phyloP scores from a whole-genome alignment of 2,888 invertebrate species.

The Pseudococcus longispinus region DNA sequence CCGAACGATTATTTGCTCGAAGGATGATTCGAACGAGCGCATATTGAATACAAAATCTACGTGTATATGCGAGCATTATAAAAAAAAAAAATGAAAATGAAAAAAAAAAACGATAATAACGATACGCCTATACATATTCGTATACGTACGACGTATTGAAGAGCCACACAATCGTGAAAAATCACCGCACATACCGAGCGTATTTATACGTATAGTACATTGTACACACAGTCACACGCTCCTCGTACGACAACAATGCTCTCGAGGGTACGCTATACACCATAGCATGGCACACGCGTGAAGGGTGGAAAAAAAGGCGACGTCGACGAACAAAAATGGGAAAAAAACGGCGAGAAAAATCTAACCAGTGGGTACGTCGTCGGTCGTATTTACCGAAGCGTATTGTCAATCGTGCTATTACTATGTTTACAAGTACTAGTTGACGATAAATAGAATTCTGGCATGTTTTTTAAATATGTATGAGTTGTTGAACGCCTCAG shows the following conservation, averaged over 20 bases:
- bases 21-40: not conserved
- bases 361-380: not conserved
- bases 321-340: not conserved
- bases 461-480: not conserved
- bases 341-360: not conserved
- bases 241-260: not conserved
- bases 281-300: not conserved
- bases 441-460: not conserved
- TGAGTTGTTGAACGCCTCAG: not conserved
- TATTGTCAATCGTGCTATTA: conserved; percentile 27
- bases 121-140: not conserved
- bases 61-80: not conserved
- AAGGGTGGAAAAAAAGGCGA: not conserved
- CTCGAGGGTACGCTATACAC: not conserved
- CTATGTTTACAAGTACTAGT: not conserved
- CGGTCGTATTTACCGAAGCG: not conserved
- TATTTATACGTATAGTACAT: not conserved
- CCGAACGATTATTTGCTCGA: not conserved
- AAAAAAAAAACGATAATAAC: not conserved
- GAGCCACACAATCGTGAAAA: not conserved
- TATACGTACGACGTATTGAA: not conserved
- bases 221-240: not conserved
- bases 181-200: not conserved
- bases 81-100: not conserved
- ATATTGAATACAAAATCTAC: not conserved